Evolutionary conservation across 2,797 vertebrate genomes (phyloP).

Genomic region (Hypotaenidia philippensis): DNA sequence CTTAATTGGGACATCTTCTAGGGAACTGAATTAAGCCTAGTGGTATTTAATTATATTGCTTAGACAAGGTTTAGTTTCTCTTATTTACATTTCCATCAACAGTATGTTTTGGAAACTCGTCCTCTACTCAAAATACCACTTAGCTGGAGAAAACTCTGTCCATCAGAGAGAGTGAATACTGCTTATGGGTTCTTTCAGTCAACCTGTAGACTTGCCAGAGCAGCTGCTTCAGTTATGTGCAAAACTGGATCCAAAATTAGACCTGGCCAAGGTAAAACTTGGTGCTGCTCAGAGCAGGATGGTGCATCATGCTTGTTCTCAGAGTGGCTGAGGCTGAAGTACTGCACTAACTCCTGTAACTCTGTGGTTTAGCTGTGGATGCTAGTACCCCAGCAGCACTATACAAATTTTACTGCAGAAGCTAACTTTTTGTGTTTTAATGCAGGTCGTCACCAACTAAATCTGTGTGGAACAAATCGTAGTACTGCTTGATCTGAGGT

Average conservation of each 20-base stretch:
- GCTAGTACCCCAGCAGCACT: background rate
- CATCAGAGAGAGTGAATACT: background rate
- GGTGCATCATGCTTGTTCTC: rapidly evolving
- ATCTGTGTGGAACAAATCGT: background rate
- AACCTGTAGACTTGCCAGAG: background rate
- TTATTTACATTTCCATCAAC: background rate
- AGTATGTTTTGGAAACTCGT: background rate
- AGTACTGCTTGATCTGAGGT: background rate
- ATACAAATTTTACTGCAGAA: background rate
- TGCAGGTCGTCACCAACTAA: background rate
- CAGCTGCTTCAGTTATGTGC: background rate
- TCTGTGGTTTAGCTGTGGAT: background rate
- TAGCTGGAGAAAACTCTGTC: background rate
- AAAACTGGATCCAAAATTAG: background rate
- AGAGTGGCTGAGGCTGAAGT: background rate
- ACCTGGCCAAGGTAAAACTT: background rate
- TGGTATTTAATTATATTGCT: conserved; percentile 48
- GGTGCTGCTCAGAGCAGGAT: background rate
- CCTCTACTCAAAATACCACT: background rate
- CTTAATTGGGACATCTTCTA: conserved; percentile 71
- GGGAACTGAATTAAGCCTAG: conserved; percentile 67
- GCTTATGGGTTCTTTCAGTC: background rate
- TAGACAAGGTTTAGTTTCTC: background rate
- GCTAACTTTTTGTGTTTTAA: background rate
- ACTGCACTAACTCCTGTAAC: background rate